Conservation (phyloP, 2,888 invertebrate genomes). For the Branchinecta sandiegonensis region DNA sequence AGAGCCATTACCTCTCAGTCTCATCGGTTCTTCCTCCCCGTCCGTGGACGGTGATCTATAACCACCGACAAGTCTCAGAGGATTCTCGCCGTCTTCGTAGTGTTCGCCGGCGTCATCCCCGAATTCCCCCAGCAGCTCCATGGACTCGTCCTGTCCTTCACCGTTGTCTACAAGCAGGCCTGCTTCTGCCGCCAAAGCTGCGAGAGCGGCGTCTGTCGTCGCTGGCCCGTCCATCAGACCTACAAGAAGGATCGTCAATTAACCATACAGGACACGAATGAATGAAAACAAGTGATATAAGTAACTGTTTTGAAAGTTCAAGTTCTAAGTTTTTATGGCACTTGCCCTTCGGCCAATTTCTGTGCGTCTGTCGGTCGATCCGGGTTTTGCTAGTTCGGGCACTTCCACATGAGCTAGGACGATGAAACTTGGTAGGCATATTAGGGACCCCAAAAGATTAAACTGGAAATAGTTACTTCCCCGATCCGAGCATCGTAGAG, state of each 20-base stretch:
- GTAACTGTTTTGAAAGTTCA: too few relatives aligned
- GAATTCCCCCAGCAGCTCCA: not conserved
- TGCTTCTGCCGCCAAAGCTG: slow-evolving; percentile 47
- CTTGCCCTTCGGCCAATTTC: too few relatives aligned
- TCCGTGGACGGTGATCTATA: not conserved
- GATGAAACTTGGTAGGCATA: too few relatives aligned
- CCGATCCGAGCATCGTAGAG: too few relatives aligned
- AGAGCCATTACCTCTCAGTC: not conserved
- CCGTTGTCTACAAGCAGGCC: slow-evolving; percentile 42
- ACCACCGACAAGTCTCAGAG: not conserved
- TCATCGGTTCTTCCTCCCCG: not conserved
- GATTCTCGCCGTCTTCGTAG: not conserved
- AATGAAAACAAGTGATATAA: too few relatives aligned
- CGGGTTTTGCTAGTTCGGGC: too few relatives aligned
- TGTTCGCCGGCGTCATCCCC: not conserved
- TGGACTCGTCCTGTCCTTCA: slow-evolving; percentile 22
- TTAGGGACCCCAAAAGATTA: too few relatives aligned
- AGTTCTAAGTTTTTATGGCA: too few relatives aligned
- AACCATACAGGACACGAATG: slow-evolving; percentile 22
- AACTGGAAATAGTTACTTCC: too few relatives aligned
- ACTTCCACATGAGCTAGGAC: too few relatives aligned
- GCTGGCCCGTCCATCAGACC: slow-evolving; percentile 44
- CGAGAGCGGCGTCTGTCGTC: slow-evolving; percentile 46
- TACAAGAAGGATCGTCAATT: slow-evolving; percentile 30
- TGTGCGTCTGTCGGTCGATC: too few relatives aligned